These are phyloP conservation scores for Corythaixoides concolor DNA, from an alignment of 2,113 vertebrate species.

Conservation along the genomic window DNA sequence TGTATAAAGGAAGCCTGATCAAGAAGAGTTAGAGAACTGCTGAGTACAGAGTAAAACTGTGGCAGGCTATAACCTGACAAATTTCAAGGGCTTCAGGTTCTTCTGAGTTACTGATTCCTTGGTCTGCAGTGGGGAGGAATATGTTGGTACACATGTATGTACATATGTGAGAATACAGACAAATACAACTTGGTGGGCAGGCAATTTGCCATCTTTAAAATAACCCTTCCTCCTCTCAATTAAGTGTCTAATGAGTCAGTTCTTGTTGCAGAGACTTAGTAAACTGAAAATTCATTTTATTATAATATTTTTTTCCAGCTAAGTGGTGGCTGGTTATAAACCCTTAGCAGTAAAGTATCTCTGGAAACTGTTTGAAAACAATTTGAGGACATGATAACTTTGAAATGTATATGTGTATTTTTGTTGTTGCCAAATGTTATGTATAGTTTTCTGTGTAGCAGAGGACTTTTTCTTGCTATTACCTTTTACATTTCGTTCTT, in stretches of 20 bases:
- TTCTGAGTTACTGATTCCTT: neutral
- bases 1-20: neutral
- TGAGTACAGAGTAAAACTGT: neutral
- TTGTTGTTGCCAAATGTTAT: neutral
- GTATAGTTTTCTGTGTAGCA: neutral
- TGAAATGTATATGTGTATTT: neutral
- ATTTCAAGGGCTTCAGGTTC: neutral
- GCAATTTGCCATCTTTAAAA: neutral
- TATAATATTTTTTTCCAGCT: neutral
- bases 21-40: neutral
- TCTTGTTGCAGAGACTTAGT: neutral
- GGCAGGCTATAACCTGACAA: neutral
- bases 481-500: neutral
- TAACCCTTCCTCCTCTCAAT: neutral
- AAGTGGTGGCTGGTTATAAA: accelerated
- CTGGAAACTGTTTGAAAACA: neutral
- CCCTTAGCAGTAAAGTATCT: neutral
- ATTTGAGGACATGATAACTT: neutral
- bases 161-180: neutral
- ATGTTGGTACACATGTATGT: accelerated
- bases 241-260: neutral
- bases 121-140: neutral
- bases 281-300: neutral
- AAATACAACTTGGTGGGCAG: neutral
- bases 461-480: neutral